Percentiles rank a stretch among this genome's conserved stretches.
Conservation (phyloP, 2,113 vertebrate species). For the Brachypodius melanocephalos region DNA sequence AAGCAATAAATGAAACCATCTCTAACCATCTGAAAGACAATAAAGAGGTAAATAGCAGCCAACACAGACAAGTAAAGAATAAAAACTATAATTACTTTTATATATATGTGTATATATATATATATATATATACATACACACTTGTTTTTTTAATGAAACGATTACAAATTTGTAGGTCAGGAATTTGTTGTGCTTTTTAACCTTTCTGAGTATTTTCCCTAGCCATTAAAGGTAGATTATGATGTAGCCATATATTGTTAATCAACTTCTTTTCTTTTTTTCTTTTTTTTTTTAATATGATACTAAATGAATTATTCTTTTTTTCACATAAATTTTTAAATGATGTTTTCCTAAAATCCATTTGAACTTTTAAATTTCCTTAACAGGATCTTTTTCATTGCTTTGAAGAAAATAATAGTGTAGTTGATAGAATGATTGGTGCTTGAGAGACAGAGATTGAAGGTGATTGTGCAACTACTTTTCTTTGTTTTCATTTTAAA, state of each 20-base stretch:
- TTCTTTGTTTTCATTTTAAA: slow-evolving; percentile 47
- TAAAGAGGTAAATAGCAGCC: not conserved
- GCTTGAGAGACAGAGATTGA: not conserved
- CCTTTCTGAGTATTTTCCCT: not conserved
- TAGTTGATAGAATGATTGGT: not conserved
- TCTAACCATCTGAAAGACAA: not conserved
- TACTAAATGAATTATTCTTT: not conserved
- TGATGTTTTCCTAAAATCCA: not conserved
- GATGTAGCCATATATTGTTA: not conserved
- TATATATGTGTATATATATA: rapidly evolving
- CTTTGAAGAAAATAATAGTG: not conserved
- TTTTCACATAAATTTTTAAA: not conserved
- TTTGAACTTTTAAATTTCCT: not conserved
- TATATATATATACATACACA: rapidly evolving
- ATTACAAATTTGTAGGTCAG: not conserved
- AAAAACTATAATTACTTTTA: not conserved
- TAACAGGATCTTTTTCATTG: not conserved
- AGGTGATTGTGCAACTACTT: not conserved
- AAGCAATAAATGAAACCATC: not conserved
- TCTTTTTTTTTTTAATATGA: not conserved
- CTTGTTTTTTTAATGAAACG: not conserved
- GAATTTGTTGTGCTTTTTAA: not conserved
- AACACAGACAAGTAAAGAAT: not conserved
- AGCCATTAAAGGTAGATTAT: not conserved
- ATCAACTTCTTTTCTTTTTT: not conserved